Base-by-base conservation (phyloP, 1,140 invertebrate species). In the Drosophila orosa region DNA sequence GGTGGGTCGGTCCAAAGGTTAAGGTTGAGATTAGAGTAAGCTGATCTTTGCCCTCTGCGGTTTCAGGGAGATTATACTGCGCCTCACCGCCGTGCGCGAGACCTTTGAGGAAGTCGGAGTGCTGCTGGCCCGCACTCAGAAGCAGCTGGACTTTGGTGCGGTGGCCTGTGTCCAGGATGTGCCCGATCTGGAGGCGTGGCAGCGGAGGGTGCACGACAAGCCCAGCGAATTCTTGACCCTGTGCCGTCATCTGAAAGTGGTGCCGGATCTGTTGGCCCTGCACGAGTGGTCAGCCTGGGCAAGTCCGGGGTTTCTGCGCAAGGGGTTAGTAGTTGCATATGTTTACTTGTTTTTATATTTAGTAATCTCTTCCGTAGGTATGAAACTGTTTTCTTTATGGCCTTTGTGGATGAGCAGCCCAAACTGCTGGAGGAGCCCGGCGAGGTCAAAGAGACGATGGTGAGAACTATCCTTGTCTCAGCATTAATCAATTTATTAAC, bases 31-130 rank as follows among this genome's bases (percentile, higher is more conserved):
- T 50, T 74, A 59, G 44, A 19, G n/a, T 47, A 17, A 15, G 19
- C 19, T 86, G 54, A 87, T 73, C 72, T 73, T 50, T 69, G 42
- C 56, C 50, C 45, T 58, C 40, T 63, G 39, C 12, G 35, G 39
- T 33, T 65, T n/a, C 52, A 94, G 94, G 90, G 96, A 97, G 91
- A 93, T 98, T 61, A 95, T 95, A 8, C 93, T 98, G 56, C 93
- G 97, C 72, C 96, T 98, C 65, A 95, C 95, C 65, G 97, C 97
- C 13, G 96, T 98, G 69, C 93, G 97, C 75, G 97, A 98, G 93
- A 97, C 96, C 44, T 98, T 98, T 93, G 97, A 98, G 93, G 97
- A 98, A 91, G 95, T 95, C 69, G 97, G 97, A 2, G 92, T 98
- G 57, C 92, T 98, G 13, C 91, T 98, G 3, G 96, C 95, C 72